These are phyloP conservation scores for Nettapus auritus DNA, from an alignment of 2,113 vertebrate genomes.

Conservation along the genomic window DNA sequence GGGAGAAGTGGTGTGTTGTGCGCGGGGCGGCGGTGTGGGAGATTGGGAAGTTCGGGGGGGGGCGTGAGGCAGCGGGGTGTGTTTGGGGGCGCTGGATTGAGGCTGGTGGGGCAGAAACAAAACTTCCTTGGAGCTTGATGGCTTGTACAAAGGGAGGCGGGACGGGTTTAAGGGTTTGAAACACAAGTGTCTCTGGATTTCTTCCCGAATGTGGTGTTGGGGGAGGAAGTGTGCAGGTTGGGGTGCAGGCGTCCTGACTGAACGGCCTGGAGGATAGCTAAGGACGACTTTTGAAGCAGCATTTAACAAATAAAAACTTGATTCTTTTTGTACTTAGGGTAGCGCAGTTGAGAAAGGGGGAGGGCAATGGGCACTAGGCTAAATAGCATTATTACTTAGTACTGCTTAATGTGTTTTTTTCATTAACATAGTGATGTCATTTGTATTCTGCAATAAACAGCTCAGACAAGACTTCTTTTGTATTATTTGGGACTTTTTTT, in stretches of 20 bases:
- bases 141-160: not conserved
- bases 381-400: not conserved
- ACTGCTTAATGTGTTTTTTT: not conserved
- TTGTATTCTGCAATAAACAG: not conserved
- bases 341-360: rapidly evolving
- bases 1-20: not conserved
- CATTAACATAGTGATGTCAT: not conserved
- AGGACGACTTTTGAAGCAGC: not conserved
- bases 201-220: not conserved
- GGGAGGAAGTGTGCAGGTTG: not conserved
- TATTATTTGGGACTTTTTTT: no score
- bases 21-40: rapidly evolving
- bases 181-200: not conserved
- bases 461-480: not conserved
- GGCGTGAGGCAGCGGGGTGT: no score
- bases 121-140: not conserved
- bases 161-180: not conserved
- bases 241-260: not conserved
- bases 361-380: not conserved
- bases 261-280: not conserved
- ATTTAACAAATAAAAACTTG: not conserved
- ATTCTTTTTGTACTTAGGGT: not conserved
- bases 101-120: not conserved
- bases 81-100: not conserved
- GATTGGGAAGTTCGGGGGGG: no score